phyloP scores from a whole-genome alignment of 2,113 vertebrate genomes.

The Sakesphorus luctuosus region DNA sequence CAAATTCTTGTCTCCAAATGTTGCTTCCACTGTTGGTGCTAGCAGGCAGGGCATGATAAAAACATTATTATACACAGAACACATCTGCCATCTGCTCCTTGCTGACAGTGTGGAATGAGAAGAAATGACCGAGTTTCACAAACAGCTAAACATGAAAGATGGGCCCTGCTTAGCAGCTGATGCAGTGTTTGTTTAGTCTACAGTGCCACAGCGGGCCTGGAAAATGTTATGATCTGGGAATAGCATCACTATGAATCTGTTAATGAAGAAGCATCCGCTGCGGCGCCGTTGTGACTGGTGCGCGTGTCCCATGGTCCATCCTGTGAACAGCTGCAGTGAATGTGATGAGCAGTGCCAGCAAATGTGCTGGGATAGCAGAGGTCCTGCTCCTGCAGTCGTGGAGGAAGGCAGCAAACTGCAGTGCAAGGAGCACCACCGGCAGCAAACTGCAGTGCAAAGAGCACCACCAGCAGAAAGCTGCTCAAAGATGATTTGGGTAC shows the following conservation, averaged over 20 bases:
- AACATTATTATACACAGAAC: conserved; percentile 26
- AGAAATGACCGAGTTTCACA: conserved; percentile 38
- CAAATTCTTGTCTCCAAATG: conserved; percentile 29
- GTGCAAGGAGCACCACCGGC: background rate
- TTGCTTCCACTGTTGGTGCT: background rate
- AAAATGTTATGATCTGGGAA: background rate
- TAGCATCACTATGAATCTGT: background rate
- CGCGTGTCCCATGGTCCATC: background rate
- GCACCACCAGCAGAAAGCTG: background rate
- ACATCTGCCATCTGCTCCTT: conserved; percentile 57
- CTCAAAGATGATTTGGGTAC: background rate
- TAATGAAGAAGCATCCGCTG: background rate
- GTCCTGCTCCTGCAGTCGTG: background rate
- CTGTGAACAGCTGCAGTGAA: background rate
- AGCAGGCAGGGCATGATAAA: conserved; percentile 29
- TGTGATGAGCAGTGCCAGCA: background rate
- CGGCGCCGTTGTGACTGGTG: background rate
- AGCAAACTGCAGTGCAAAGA: background rate
- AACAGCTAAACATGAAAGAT: conserved; percentile 53
- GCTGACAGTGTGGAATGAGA: conserved; percentile 30
- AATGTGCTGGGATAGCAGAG: background rate
- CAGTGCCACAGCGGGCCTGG: background rate
- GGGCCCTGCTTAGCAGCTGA: conserved; percentile 28
- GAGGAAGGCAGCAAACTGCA: background rate
- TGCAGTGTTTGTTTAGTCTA: background rate